Conservation (phyloP, 2,113 vertebrate genomes). For the Deroptyus accipitrinus region DNA sequence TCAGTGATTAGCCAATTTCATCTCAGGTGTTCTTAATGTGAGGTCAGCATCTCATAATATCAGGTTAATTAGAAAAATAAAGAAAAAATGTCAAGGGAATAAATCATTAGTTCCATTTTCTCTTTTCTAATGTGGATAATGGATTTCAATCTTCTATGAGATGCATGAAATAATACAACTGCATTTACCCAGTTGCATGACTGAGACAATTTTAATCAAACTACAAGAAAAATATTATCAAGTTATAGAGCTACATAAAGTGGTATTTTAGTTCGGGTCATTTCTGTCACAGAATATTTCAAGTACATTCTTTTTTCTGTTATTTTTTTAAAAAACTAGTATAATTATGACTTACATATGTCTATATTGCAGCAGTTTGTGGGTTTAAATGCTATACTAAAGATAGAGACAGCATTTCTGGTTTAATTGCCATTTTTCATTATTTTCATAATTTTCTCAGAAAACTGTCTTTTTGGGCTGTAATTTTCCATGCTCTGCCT, state of each 20-base stretch:
- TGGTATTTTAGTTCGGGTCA: neutral
- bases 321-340: neutral
- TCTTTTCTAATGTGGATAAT: neutral
- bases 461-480: neutral
- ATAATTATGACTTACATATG: neutral
- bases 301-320: neutral
- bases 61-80: slow-evolving; percentile 62
- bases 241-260: neutral
- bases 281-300: neutral
- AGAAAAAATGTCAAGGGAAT: slow-evolving; percentile 48
- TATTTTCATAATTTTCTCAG: neutral
- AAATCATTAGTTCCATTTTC: neutral
- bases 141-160: neutral
- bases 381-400: neutral
- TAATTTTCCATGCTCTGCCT: slow-evolving; percentile 25
- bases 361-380: neutral
- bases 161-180: neutral
- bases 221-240: neutral
- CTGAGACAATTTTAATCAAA: neutral
- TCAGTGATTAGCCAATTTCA: slow-evolving; percentile 34
- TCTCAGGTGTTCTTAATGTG: slow-evolving; percentile 27
- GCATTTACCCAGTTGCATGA: neutral
- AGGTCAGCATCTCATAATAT: slow-evolving; percentile 28
- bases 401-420: neutral
- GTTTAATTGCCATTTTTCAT: slow-evolving; percentile 4